Percentiles rank a stretch among this genome's conserved stretches.
These are phyloP conservation scores for Enteromius treurensis DNA, from an alignment of 2,797 vertebrate species.

Conservation along the genomic window DNA sequence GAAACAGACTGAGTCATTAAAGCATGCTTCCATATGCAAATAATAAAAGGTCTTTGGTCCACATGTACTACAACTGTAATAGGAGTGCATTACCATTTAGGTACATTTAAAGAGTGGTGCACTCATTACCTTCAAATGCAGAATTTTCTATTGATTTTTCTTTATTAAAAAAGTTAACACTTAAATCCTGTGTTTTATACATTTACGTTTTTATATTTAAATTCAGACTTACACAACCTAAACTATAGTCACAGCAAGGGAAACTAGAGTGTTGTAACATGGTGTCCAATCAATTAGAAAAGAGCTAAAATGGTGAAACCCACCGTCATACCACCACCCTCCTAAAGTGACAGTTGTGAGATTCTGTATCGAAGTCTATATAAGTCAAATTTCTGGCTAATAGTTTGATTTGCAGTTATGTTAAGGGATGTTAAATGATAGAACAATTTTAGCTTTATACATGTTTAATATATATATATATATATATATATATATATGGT, in stretches of 20 bases:
- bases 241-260: neutral
- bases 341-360: neutral
- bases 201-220: neutral
- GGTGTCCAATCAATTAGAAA: neutral
- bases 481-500: too few relatives aligned
- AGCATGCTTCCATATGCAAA: slow-evolving; percentile 62
- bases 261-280: neutral
- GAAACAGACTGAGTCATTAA: slow-evolving; percentile 61
- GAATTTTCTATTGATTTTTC: neutral
- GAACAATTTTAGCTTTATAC: neutral
- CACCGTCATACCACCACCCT: neutral
- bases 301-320: neutral
- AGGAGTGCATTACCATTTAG: slow-evolving; percentile 62
- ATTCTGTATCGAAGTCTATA: neutral
- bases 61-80: slow-evolving; percentile 57
- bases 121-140: slow-evolving; percentile 12
- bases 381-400: neutral
- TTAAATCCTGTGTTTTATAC: neutral
- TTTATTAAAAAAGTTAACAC: neutral
- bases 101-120: slow-evolving; percentile 29
- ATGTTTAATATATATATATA: neutral
- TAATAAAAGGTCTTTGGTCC: slow-evolving; percentile 49
- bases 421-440: neutral
- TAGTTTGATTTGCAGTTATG: neutral
- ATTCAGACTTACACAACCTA: neutral